Percentiles rank a stretch among this genome's conserved stretches.
Conservation (phyloP, 2,797 vertebrate species). For the Alca torda region DNA sequence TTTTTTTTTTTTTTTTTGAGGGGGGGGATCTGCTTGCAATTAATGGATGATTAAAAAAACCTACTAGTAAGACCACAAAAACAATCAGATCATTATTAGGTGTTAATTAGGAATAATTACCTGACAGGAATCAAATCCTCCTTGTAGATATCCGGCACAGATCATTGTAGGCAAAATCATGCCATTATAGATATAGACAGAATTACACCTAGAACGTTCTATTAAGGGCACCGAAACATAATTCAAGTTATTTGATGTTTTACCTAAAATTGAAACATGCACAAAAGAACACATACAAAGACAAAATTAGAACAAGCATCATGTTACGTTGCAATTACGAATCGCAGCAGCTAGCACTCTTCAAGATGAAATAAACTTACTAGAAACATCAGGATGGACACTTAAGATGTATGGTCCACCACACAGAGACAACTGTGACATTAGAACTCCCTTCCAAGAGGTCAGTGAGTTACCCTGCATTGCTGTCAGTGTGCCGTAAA, state of each 20-base stretch:
- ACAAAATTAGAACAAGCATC: neutral
- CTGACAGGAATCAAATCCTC: slow-evolving; percentile 89
- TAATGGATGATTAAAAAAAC: neutral
- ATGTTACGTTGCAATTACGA: neutral
- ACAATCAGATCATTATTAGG: neutral
- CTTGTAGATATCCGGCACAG: slow-evolving; percentile 86
- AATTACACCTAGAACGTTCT: slow-evolving; percentile 76
- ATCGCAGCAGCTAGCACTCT: neutral
- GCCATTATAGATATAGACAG: slow-evolving; percentile 67
- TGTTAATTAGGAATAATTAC: slow-evolving; percentile 66
- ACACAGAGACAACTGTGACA: neutral
- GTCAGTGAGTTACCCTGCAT: neutral
- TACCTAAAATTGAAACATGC: slow-evolving; percentile 53
- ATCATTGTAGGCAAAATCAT: slow-evolving; percentile 81
- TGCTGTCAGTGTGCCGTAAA: neutral
- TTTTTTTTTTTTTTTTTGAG: neutral
- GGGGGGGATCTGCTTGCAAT: neutral
- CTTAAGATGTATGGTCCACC: neutral
- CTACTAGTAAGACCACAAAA: neutral
- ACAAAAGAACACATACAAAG: neutral
- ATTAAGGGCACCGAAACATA: slow-evolving; percentile 72
- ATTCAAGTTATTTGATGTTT: slow-evolving; percentile 72
- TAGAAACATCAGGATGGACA: neutral
- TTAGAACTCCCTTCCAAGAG: neutral
- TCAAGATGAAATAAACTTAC: neutral